A percentile compares a stretch with the other conserved stretches of the same genome.
phyloP scores from a whole-genome alignment of 2,888 invertebrate species.

The Leucoma salicis region DNA sequence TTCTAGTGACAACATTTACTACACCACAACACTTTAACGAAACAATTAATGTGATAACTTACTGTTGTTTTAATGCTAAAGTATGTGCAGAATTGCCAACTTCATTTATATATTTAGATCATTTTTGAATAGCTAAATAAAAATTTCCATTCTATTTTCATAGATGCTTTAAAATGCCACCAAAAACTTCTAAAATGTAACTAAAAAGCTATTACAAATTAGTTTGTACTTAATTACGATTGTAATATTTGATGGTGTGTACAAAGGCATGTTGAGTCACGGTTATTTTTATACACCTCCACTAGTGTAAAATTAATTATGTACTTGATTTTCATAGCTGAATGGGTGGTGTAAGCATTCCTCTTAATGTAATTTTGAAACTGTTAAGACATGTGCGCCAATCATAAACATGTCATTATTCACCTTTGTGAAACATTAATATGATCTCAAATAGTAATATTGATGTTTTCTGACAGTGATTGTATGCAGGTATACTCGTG shows the following conservation, averaged over 20 bases:
- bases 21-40: slow-evolving; percentile 18
- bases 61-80: slow-evolving; percentile 36
- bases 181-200: not conserved
- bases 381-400: slow-evolving; percentile 31
- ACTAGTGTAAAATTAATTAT: slow-evolving; percentile 10
- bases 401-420: slow-evolving; percentile 25
- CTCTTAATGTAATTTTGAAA: slow-evolving; percentile 18
- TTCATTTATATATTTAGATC: slow-evolving; percentile 13
- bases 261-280: slow-evolving; percentile 10
- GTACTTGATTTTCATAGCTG: not conserved
- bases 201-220: not conserved
- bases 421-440: slow-evolving; percentile 31
- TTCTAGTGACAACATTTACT: slow-evolving; percentile 26
- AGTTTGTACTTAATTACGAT: slow-evolving; percentile 16
- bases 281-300: slow-evolving; percentile 10
- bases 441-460: slow-evolving; percentile 52
- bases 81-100: slow-evolving; percentile 31
- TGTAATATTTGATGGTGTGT: slow-evolving; percentile 19
- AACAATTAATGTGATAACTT: slow-evolving; percentile 29
- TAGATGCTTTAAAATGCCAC: slow-evolving; percentile 6
- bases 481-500: slow-evolving; percentile 25
- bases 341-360: slow-evolving; percentile 29
- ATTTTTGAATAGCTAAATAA: slow-evolving; percentile 19
- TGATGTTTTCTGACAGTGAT: slow-evolving; percentile 32
- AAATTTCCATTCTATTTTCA: slow-evolving; percentile 14